Evolutionary conservation across 37 sponge, comb jelly and placozoan species (phyloP).

Genomic region (Mnemiopsis leidyi): DNA sequence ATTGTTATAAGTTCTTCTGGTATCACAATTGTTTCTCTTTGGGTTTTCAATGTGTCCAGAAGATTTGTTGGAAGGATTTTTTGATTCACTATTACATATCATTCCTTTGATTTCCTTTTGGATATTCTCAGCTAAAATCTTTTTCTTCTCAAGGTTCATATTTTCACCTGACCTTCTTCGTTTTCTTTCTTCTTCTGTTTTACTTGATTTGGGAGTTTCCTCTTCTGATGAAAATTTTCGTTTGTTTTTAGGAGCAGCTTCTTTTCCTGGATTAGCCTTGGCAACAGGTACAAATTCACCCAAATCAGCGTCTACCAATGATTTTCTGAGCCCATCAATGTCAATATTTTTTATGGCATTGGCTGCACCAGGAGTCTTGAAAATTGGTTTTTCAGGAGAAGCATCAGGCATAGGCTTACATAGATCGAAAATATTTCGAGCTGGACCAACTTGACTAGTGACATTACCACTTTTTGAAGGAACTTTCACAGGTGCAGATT

Average conservation of each 20-base stretch:
- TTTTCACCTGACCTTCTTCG: not conserved
- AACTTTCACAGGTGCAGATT: too few relatives aligned
- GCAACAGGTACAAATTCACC: not conserved
- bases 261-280: not conserved
- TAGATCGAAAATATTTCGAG: not conserved
- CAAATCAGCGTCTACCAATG: not conserved
- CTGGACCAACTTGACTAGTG: not conserved
- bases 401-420: not conserved
- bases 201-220: not conserved
- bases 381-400: not conserved
- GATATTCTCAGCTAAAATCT: not conserved
- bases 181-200: not conserved
- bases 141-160: not conserved
- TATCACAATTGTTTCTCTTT: not conserved
- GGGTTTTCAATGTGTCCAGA: not conserved
- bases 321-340: not conserved
- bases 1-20: not conserved
- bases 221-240: not conserved
- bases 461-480: not conserved
- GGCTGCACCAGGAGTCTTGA: not conserved
- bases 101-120: not conserved
- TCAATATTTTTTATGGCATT: not conserved
- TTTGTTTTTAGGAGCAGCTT: not conserved
- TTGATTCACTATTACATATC: not conserved
- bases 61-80: not conserved